phyloP scores from a whole-genome alignment of 2,797 vertebrate species.

The Huso huso region DNA sequence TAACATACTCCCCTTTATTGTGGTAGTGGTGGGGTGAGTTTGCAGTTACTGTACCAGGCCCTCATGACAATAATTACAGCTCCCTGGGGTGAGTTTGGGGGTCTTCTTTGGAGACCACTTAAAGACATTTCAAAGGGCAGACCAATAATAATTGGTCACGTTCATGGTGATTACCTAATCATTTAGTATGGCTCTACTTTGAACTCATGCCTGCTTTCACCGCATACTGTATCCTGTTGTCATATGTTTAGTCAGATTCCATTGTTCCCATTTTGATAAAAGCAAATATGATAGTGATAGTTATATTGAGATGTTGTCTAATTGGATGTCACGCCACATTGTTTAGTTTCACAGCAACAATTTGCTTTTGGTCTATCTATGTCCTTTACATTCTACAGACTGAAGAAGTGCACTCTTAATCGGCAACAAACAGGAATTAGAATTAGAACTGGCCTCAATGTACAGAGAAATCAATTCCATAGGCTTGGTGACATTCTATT shows the following conservation, averaged over 20 bases:
- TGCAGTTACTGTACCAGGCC: not conserved
- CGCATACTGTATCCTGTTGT: not conserved
- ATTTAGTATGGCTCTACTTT: not conserved
- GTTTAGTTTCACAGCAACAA: too few relatives aligned
- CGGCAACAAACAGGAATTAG: conserved; percentile 20
- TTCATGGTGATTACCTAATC: not conserved
- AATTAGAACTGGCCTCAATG: conserved; percentile 21
- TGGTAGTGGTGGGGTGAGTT: not conserved
- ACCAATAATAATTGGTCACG: not conserved
- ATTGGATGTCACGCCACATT: too few relatives aligned
- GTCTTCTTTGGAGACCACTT: not conserved
- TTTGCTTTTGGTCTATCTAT: not conserved
- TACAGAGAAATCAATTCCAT: conserved; percentile 38
- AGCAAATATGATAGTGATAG: too few relatives aligned
- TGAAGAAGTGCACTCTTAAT: conserved; percentile 4
- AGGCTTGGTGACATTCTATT: conserved; percentile 38
- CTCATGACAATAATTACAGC: not conserved
- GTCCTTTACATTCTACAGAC: not conserved
- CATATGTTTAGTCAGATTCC: too few relatives aligned
- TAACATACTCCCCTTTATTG: not conserved
- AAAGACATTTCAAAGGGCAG: not conserved
- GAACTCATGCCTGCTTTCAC: not conserved
- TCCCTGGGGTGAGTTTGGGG: not conserved
- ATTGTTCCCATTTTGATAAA: too few relatives aligned
- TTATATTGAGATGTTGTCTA: too few relatives aligned